Evolutionary conservation across 2,888 invertebrate species (phyloP), one percentile per base, ranked within the genome.

Genomic region (Melangyna quadrimaculata): DNA sequence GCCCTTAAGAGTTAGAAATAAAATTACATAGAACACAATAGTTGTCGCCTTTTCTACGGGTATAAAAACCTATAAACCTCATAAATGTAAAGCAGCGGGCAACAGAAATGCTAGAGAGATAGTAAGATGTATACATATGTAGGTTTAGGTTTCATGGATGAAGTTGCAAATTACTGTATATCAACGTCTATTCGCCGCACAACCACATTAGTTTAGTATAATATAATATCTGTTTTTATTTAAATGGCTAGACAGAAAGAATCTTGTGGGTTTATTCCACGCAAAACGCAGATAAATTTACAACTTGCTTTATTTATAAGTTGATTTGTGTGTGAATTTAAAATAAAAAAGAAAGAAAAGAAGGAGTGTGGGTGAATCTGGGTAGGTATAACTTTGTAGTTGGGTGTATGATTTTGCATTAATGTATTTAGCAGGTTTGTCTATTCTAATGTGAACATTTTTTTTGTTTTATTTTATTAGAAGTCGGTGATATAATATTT

Each of bases 231-330:
- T 77, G 24, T 51, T 72, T 35, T 51, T 37, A 43, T 78, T 65
- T 61, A 51, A 69, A 79, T 69, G 43, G 61, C 63, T 63, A 19
- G 63, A 45, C 57, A 40, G 53, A 24, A 24, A 6, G 57, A 19
- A 48, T 35, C 24, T 65, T 48, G 55, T 65, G 69, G 37, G 35
- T 48, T 59, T 37, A 43, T 27, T 65, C 59, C 65, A 65, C 65
- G 48, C 65, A 71, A 65, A 78, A 72, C 71, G 43, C 70, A 78
- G 55, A 72, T 78, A 57, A 65, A 57, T 78, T 72, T 67, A 67
- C 45, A 57, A 57, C 17, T 45, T 43, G 32, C 14, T 45, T 63
- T 63, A 45, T 75, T 45, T 63, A 45, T 75, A 35, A 14, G 75
- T 57, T 67, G 57, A 67, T 57, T 32, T 67, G 27, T 67, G 73